These are phyloP conservation scores for Sceliomorpha sp. DNA, from an alignment of 2,888 invertebrate species.

Conservation along the genomic window DNA sequence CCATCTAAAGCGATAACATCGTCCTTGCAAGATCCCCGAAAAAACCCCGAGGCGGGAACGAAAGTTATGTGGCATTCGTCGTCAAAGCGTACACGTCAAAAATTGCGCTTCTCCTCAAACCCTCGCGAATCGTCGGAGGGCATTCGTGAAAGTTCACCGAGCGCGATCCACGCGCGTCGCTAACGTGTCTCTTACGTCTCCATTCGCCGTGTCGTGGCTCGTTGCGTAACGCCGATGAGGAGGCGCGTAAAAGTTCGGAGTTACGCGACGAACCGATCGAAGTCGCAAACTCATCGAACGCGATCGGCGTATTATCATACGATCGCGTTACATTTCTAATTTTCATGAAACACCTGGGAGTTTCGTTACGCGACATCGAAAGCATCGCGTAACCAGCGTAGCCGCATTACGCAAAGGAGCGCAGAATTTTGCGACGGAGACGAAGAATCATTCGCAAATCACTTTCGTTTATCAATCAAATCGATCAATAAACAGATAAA, in stretches of 20 bases:
- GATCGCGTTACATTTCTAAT: constrained; percentile 49
- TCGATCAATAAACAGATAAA: too few relatives aligned
- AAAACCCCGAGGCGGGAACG: too few relatives aligned
- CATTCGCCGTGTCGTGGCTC: too few relatives aligned
- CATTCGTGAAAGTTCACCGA: constrained; percentile 27
- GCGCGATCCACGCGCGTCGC: constrained; percentile 9
- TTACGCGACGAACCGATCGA: constrained; percentile 13
- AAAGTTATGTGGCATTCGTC: too few relatives aligned
- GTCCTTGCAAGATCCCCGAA: too few relatives aligned
- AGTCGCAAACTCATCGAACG: too few relatives aligned
- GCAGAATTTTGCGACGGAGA: background rate
- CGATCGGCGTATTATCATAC: constrained; percentile 41
- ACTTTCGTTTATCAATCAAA: background rate
- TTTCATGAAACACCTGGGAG: constrained; percentile 22
- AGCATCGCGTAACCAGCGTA: constrained; percentile 14
- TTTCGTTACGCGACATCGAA: constrained; percentile 11
- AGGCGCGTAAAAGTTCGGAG: constrained; percentile 12
- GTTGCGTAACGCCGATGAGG: constrained; percentile 14
- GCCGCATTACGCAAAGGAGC: constrained; percentile 24
- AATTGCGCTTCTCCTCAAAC: too few relatives aligned
- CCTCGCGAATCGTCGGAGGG: too few relatives aligned
- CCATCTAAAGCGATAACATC: too few relatives aligned
- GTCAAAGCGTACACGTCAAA: too few relatives aligned
- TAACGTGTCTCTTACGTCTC: too few relatives aligned
- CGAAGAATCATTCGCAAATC: background rate